Conservation (phyloP, 2,888 invertebrate species). For the Sisyra terminalis region DNA sequence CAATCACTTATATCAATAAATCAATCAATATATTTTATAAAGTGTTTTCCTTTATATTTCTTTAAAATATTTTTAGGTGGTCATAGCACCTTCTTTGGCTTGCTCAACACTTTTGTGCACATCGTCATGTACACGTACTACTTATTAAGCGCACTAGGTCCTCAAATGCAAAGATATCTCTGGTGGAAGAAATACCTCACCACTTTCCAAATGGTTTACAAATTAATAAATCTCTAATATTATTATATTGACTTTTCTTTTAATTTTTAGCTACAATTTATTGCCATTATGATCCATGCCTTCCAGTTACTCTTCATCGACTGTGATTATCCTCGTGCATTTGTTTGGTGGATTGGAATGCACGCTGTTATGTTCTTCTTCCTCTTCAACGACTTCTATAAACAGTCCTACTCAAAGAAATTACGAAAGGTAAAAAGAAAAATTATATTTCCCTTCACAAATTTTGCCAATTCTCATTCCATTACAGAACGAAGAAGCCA, state of each 20-base stretch:
- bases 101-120: slow-evolving; percentile 93
- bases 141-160: slow-evolving; percentile 80
- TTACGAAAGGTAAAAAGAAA: no score
- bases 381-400: slow-evolving; percentile 90
- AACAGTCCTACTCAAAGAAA: slow-evolving; percentile 42
- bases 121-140: slow-evolving; percentile 93
- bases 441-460: no score
- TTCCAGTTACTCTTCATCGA: slow-evolving; percentile 82
- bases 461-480: no score
- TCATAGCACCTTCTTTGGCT: slow-evolving; percentile 89
- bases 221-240: background rate
- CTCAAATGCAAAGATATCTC: slow-evolving; percentile 65
- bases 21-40: background rate
- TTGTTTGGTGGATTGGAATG: slow-evolving; percentile 91
- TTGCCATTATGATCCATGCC: slow-evolving; percentile 80
- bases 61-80: slow-evolving; percentile 62
- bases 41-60: background rate
- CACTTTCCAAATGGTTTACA: slow-evolving; percentile 70
- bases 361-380: slow-evolving; percentile 94
- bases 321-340: slow-evolving; percentile 86
- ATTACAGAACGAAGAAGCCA: no score
- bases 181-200: slow-evolving; percentile 97
- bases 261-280: slow-evolving; percentile 61
- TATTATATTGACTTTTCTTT: slow-evolving; percentile 2
- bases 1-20: no score